Conservation (phyloP, 2,888 invertebrate species). For the Eristalis pertinax region DNA sequence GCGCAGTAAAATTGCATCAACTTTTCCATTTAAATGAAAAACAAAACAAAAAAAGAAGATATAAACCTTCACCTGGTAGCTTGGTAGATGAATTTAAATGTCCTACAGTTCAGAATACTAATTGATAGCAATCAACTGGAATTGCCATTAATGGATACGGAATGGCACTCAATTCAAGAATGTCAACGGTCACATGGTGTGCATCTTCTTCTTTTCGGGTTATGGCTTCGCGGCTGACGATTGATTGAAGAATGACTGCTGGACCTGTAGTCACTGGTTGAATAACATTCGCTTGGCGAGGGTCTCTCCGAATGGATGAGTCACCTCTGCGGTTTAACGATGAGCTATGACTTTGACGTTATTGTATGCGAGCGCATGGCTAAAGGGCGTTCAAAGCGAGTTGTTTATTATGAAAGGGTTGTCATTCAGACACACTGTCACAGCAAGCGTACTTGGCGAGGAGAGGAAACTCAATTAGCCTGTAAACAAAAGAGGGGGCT, state of each 20-base stretch:
- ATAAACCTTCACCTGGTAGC: conserved; percentile 32
- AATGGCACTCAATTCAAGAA: background rate
- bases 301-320: background rate
- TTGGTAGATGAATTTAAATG: conserved; percentile 56
- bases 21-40: conserved; percentile 6
- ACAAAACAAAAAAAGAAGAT: background rate
- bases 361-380: background rate
- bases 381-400: background rate
- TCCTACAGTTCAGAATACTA: conserved; percentile 54
- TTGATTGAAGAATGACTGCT: background rate
- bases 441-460: background rate
- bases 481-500: background rate
- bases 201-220: conserved; percentile 26
- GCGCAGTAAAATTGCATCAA: conserved; percentile 44
- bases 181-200: conserved; percentile 44
- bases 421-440: background rate
- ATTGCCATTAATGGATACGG: conserved; percentile 42
- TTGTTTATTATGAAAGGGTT: background rate
- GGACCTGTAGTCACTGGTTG: background rate
- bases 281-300: conserved; percentile 9
- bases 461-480: background rate
- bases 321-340: background rate
- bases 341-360: background rate
- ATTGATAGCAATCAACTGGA: conserved; percentile 63
- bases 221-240: background rate